Percentiles rank a stretch among this genome's conserved stretches.
These are phyloP conservation scores for Drosophila merina DNA, from an alignment of 2,888 invertebrate genomes.

Conservation along the genomic window DNA sequence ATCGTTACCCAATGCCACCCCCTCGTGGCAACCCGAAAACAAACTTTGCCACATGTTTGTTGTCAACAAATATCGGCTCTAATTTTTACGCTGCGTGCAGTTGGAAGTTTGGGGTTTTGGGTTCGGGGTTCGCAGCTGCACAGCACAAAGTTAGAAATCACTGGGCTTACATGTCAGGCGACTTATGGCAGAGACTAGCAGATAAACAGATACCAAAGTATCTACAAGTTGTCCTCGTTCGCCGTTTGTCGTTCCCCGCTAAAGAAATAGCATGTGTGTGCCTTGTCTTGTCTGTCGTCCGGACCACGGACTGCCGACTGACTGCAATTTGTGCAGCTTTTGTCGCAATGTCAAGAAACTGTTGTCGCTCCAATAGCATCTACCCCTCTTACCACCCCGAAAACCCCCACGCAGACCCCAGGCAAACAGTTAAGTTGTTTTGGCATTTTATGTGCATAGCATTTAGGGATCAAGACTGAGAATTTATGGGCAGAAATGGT, in stretches of 20 bases:
- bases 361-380: constrained; percentile 29
- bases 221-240: constrained; percentile 52
- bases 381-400: not conserved
- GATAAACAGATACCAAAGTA: constrained; percentile 62
- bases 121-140: constrained; percentile 56
- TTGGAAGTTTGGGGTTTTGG: constrained; percentile 6
- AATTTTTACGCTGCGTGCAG: constrained; percentile 70
- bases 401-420: constrained; percentile 37
- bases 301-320: constrained; percentile 10
- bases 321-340: constrained; percentile 61
- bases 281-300: constrained; percentile 14
- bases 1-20: constrained; percentile 44
- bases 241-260: not conserved
- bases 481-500: constrained; percentile 37
- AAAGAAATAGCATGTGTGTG: constrained; percentile 28
- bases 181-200: constrained; percentile 56
- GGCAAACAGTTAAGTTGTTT: constrained; percentile 46
- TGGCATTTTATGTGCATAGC: constrained; percentile 49
- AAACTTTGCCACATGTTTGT: constrained; percentile 69
- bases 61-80: constrained; percentile 73
- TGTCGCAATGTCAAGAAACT: constrained; percentile 82
- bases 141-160: constrained; percentile 56
- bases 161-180: constrained; percentile 40
- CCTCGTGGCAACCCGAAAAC: constrained; percentile 45
- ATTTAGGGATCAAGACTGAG: constrained; percentile 46